Evolutionary conservation across 2,113 vertebrate genomes (phyloP), one percentile per base, ranked within the genome.

Genomic region (Rhombomys opimus): DNA sequence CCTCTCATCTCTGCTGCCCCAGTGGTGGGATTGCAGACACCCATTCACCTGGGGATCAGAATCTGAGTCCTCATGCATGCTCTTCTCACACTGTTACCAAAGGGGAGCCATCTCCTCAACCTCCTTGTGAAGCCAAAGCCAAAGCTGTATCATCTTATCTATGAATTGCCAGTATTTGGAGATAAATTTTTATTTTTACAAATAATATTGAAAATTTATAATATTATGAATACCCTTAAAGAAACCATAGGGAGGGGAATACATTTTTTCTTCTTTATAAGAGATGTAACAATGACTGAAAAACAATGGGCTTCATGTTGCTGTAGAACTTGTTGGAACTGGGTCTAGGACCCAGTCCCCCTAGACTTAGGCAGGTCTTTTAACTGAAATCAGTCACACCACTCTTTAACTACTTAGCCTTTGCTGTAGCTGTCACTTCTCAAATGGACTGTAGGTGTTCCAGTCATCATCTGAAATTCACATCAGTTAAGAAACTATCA

Each of bases 131-230:
- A 90, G 87, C 17, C 77, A 84, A 86, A 90, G 91, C 27, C 38
- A 63, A 63, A 67, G 18, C 4, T 38, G 3, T 25, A 59, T n/a
- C 15, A 57, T 57, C 76, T 72, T 80, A 95, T 13, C 46, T 23
- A 13, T 73, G 15, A 80, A 50, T 22, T 32, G 23, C 4, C 90
- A 35, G 59, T 46, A 93, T 59, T 70, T 91, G 87, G 89, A 75
- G 90, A n/a, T 57, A 82, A 95, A 90, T 81, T 87, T 17, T 91
- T 63, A 70, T 54, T 20, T 75, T 93, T 14, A 96, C 38, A 92
- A 2, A 2, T 50, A 87, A 70, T 50, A 87, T 0, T 68, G 22
- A 72, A 78, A 81, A 22, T 68, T 86, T 77, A 18, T 23, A 88
- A 86, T 70, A 35, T 77, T 38, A 38, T 50, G 17, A 94, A 54